Evolutionary conservation across 2,888 invertebrate species (phyloP).

Genomic region (Caenorhabditis auriculariae): DNA sequence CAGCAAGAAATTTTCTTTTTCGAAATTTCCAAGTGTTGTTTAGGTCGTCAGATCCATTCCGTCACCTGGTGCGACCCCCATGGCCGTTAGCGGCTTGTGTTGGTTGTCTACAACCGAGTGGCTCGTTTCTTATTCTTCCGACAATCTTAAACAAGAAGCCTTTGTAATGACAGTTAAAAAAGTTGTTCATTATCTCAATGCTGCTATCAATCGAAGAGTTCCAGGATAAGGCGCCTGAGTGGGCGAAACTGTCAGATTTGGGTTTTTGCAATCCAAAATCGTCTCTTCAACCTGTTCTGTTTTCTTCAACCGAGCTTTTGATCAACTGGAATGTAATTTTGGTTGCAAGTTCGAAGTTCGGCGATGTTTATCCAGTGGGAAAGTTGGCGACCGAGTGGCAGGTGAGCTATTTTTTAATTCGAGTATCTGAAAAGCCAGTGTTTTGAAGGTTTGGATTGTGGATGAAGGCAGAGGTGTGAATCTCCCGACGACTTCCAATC

Average conservation of each 20-base stretch:
- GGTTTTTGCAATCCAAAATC: constrained; percentile 16
- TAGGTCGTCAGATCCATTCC: no score
- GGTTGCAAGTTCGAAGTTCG: constrained; percentile 25
- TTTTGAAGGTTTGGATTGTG: constrained; percentile 24
- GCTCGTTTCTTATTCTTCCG: constrained; percentile 33
- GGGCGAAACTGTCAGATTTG: constrained; percentile 26
- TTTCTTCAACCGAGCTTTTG: constrained; percentile 18
- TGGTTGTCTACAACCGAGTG: constrained; percentile 56
- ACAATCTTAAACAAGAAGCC: constrained; percentile 3
- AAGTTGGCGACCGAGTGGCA: constrained; percentile 29
- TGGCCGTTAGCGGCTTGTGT: constrained; percentile 41
- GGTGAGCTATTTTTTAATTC: constrained; percentile 3
- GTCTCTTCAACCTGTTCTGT: constrained; percentile 6
- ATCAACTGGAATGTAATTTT: constrained; percentile 33
- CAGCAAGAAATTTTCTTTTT: no score
- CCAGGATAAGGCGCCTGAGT: constrained; percentile 30
- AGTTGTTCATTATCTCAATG: no score
- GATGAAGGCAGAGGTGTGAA: constrained; percentile 29
- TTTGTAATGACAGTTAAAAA: constrained; percentile 37
- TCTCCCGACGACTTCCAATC: constrained; percentile 29
- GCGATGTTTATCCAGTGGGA: constrained; percentile 27
- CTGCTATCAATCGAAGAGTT: not conserved
- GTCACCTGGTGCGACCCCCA: no score
- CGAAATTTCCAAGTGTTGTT: no score
- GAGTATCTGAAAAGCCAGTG: not conserved